Evolutionary conservation across 64 coral and sea anemone species (phyloP).

Genomic region (Actinia equina): DNA sequence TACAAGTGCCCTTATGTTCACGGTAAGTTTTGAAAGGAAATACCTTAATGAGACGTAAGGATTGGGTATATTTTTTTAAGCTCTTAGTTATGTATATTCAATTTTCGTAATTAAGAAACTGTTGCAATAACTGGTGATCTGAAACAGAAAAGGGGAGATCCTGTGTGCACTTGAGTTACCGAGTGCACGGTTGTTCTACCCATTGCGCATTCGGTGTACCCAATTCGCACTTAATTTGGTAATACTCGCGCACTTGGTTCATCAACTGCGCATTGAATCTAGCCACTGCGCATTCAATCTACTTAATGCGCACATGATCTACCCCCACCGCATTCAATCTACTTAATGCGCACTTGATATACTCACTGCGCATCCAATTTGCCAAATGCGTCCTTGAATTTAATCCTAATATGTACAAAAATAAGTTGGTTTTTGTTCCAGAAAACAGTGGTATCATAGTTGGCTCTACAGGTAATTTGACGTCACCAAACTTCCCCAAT

Average conservation of each 20-base stretch:
- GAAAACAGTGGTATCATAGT: background rate
- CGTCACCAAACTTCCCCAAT: slow-evolving; percentile 45
- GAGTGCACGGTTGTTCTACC: background rate
- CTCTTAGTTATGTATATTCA: too few relatives aligned
- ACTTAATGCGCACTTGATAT: background rate
- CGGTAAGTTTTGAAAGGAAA: slow-evolving; percentile 6
- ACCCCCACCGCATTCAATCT: too few relatives aligned
- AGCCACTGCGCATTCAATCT: background rate
- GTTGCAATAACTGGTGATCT: too few relatives aligned
- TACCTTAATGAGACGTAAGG: background rate
- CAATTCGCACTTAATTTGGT: background rate
- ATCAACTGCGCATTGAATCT: background rate
- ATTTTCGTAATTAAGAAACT: too few relatives aligned
- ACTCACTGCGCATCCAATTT: background rate
- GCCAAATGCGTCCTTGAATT: background rate
- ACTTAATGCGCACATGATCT: background rate
- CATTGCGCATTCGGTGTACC: background rate
- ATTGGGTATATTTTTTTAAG: too few relatives aligned
- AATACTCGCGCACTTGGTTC: too few relatives aligned
- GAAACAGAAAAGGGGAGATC: too few relatives aligned
- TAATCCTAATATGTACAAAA: too few relatives aligned
- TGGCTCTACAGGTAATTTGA: slow-evolving; percentile 27
- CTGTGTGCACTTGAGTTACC: too few relatives aligned
- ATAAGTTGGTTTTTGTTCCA: background rate
- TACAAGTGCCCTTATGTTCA: slow-evolving; percentile 76